Evolutionary conservation across 2,888 invertebrate species (phyloP).

Genomic region (Escarpia spicata): DNA sequence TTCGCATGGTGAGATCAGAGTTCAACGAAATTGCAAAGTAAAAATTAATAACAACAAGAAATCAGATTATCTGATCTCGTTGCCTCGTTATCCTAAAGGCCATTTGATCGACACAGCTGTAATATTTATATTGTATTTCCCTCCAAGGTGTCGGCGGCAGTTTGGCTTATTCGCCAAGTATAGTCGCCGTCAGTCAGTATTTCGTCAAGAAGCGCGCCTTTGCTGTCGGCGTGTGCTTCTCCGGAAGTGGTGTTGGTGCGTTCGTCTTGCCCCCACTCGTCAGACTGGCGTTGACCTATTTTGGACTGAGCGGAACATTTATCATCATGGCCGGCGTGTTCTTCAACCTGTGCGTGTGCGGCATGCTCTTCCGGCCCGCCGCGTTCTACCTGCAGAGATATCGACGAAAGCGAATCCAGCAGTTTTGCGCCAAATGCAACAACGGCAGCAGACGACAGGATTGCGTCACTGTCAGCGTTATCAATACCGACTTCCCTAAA

Average conservation of each 20-base stretch:
- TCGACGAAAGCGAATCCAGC: background rate
- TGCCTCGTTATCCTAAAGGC: background rate
- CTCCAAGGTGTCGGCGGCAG: slow-evolving; percentile 48
- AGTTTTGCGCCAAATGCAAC: background rate
- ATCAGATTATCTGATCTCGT: background rate
- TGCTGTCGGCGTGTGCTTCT: slow-evolving; percentile 49
- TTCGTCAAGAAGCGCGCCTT: slow-evolving; percentile 46
- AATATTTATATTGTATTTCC: background rate
- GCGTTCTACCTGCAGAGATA: slow-evolving; percentile 1
- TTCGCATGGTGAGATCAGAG: background rate
- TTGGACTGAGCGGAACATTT: slow-evolving; percentile 33
- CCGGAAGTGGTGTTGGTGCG: slow-evolving; percentile 49
- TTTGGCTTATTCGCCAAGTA: slow-evolving; percentile 46
- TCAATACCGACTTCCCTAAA: background rate
- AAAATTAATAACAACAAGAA: background rate
- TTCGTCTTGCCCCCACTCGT: slow-evolving; percentile 45
- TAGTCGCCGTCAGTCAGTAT: slow-evolving; percentile 48
- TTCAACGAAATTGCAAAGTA: background rate
- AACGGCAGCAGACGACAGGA: background rate
- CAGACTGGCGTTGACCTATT: slow-evolving; percentile 31
- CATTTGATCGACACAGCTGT: background rate
- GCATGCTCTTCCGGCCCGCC: slow-evolving; percentile 35
- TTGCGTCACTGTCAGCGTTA: background rate
- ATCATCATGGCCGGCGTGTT: slow-evolving; percentile 38
- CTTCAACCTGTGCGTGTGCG: slow-evolving; percentile 39